phyloP scores from a whole-genome alignment of 2,888 invertebrate genomes.

The Melieria crassipennis region DNA sequence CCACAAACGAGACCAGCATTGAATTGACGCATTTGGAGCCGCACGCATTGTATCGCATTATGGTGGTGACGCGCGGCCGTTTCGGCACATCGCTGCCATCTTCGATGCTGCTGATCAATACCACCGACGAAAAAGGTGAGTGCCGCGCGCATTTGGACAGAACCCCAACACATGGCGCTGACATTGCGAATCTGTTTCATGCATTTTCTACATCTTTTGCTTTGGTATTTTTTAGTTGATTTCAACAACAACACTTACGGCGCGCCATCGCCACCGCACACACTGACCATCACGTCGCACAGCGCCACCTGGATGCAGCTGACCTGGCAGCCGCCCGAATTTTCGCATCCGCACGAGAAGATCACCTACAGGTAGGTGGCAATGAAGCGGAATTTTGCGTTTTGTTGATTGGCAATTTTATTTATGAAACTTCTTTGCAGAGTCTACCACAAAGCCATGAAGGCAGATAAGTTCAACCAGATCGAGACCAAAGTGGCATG shows the following conservation, averaged over 20 bases:
- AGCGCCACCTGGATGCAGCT: conserved; percentile 85
- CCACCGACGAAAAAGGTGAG: conserved; percentile 65
- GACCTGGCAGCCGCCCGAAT: conserved; percentile 87
- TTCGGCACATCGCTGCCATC: conserved; percentile 85
- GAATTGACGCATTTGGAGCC: conserved; percentile 73
- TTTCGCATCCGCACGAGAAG: conserved; percentile 81
- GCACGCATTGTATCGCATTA: conserved; percentile 79
- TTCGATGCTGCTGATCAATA: conserved; percentile 79
- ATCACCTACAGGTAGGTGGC: conserved; percentile 76
- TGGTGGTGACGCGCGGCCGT: conserved; percentile 80
- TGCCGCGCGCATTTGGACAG: not conserved
- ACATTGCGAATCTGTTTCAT: not conserved
- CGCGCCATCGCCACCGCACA: conserved; percentile 84
- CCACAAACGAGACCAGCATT: conserved; percentile 73
- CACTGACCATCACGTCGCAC: conserved; percentile 79
- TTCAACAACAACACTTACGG: conserved; percentile 63
- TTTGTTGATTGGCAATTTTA: conserved; percentile 4
- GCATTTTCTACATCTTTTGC: conserved; percentile 3
- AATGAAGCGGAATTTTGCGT: conserved; percentile 3
- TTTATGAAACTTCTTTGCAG: conserved; percentile 62
- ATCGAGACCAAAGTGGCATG: conserved; percentile 77
- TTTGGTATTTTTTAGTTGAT: conserved; percentile 35
- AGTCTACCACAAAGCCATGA: conserved; percentile 76
- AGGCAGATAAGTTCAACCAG: conserved; percentile 71
- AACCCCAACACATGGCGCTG: not conserved